phyloP scores from a whole-genome alignment of 2,797 vertebrate species.

The Poeciliopsis paucimaculata region DNA sequence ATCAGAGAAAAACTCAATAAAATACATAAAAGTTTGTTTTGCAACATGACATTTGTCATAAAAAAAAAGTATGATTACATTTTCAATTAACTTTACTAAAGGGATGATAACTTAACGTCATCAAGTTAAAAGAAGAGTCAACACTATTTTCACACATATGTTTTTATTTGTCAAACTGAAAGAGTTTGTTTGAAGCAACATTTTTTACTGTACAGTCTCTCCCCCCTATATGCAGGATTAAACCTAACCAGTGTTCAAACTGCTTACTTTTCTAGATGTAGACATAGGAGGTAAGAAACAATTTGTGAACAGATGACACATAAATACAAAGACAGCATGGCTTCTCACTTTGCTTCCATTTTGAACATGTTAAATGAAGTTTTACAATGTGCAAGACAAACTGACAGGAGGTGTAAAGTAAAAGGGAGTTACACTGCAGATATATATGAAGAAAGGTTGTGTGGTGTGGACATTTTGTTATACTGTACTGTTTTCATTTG shows the following conservation, averaged over 20 bases:
- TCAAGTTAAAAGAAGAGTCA: conserved; percentile 30
- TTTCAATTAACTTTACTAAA: neutral
- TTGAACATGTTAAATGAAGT: conserved; percentile 53
- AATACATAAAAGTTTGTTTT: neutral
- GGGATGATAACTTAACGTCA: neutral
- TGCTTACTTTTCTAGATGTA: conserved; percentile 73
- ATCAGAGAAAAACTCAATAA: neutral
- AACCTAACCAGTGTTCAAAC: conserved; percentile 68
- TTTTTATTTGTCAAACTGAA: conserved; percentile 85
- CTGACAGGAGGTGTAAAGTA: conserved; percentile 62
- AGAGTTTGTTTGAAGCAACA: conserved; percentile 77
- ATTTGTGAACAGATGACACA: conserved; percentile 59
- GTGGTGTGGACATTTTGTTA: conserved; percentile 68
- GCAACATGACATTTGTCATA: neutral
- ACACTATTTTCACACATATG: conserved; percentile 77
- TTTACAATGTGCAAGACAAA: conserved; percentile 72
- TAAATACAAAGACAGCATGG: conserved; percentile 65
- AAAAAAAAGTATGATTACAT: neutral
- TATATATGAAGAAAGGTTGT: conserved; percentile 68
- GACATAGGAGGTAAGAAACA: conserved; percentile 65
- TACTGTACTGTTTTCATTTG: conserved; percentile 54
- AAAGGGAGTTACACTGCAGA: conserved; percentile 45
- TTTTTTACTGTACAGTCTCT: conserved; percentile 78
- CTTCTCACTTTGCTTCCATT: conserved; percentile 47
- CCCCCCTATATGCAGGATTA: conserved; percentile 64